Conservation (phyloP, 2,888 invertebrate species). For the Incurvaria masculella region DNA sequence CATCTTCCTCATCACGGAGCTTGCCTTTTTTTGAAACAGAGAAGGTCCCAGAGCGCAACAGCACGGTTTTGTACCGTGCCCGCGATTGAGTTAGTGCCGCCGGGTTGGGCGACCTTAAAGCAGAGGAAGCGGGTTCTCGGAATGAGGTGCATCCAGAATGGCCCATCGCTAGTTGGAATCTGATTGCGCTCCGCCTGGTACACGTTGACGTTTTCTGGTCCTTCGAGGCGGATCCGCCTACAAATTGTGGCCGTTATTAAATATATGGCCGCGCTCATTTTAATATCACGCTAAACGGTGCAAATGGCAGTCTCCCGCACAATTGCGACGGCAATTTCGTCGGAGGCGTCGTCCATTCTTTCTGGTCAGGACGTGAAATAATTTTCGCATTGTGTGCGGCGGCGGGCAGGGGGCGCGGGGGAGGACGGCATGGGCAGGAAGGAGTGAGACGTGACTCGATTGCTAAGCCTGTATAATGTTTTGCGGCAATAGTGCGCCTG, state of each 20-base stretch:
- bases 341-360: constrained; percentile 13
- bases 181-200: too few relatives aligned
- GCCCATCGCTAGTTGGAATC: too few relatives aligned
- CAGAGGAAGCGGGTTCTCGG: too few relatives aligned
- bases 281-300: constrained; percentile 10
- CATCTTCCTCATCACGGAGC: too few relatives aligned
- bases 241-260: neutral
- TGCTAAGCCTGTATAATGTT: neutral
- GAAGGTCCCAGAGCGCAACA: too few relatives aligned
- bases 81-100: too few relatives aligned
- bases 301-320: constrained; percentile 3
- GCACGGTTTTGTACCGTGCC: too few relatives aligned
- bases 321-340: constrained; percentile 12
- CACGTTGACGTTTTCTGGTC: neutral
- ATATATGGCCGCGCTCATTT: constrained; percentile 15
- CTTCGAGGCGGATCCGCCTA: neutral
- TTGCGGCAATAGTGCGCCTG: neutral
- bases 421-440: constrained; percentile 8
- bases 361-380: constrained; percentile 16
- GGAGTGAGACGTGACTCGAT: neutral
- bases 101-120: too few relatives aligned
- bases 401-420: neutral
- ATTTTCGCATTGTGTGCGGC: constrained; percentile 8
- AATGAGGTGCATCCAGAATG: too few relatives aligned
- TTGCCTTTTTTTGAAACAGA: too few relatives aligned